phyloP scores from a whole-genome alignment of 2,797 vertebrate genomes.

The Ispidina lecontei region DNA sequence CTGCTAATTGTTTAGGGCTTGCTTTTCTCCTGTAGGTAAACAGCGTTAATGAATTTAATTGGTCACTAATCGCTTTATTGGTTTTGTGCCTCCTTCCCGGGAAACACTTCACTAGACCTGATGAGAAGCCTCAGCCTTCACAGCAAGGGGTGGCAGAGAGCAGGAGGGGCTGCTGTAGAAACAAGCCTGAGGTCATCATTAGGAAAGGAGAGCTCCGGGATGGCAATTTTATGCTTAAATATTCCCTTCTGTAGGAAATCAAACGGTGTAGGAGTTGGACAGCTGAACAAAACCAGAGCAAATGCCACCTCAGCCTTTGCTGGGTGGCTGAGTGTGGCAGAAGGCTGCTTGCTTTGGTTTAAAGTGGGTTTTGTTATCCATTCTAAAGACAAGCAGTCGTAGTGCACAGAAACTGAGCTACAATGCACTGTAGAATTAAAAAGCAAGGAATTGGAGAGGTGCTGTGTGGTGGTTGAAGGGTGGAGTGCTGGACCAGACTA shows the following conservation, averaged over 20 bases:
- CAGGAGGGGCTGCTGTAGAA: not conserved
- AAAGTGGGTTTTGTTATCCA: not conserved
- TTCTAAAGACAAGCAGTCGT: accelerated
- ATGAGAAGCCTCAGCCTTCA: not conserved
- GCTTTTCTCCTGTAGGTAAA: conserved; percentile 60
- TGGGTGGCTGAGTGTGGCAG: not conserved
- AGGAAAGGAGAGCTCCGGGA: not conserved
- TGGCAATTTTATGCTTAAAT: not conserved
- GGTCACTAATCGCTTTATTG: conserved; percentile 47
- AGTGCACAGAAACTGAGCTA: not conserved
- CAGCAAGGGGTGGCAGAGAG: not conserved
- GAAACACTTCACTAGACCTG: not conserved
- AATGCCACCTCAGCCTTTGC: not conserved
- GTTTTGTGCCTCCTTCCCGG: conserved; percentile 24
- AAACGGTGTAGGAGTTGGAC: not conserved
- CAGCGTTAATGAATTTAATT: conserved; percentile 51
- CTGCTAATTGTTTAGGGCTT: conserved; percentile 53
- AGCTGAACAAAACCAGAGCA: not conserved
- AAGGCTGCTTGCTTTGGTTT: not conserved
- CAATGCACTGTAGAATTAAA: not conserved
- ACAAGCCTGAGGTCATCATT: not conserved
- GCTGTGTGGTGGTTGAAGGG: not conserved
- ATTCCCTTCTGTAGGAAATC: not conserved
- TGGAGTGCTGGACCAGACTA: not conserved
- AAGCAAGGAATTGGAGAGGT: not conserved